Conservation (phyloP, 2,113 vertebrate genomes). For the Cyphomyrus discorhynchus region DNA sequence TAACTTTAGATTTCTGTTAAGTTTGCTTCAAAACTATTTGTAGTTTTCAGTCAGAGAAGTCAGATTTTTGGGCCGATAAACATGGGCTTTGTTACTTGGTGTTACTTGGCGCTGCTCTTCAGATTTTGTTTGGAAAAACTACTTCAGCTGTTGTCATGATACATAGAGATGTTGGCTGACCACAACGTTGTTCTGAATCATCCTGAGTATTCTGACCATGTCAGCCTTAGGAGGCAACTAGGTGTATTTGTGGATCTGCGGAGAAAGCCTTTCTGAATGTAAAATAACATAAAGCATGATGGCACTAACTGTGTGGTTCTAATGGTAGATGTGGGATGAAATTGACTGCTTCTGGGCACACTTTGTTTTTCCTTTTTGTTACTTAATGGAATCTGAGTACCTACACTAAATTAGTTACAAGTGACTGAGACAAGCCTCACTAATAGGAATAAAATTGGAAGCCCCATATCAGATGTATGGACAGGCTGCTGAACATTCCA, state of each 20-base stretch:
- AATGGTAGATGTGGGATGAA: not conserved
- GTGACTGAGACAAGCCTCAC: not conserved
- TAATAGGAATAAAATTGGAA: not conserved
- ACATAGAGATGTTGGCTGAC: not conserved
- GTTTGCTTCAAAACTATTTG: not conserved
- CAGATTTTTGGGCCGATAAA: not conserved
- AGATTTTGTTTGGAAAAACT: not conserved
- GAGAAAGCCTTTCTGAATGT: not conserved
- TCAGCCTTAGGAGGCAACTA: not conserved
- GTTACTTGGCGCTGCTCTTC: not conserved
- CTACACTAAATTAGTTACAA: not conserved
- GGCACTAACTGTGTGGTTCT: not conserved
- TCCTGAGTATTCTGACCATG: not conserved
- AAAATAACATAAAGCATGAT: not conserved
- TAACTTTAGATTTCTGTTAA: not conserved
- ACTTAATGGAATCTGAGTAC: not conserved
- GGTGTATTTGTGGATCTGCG: not conserved
- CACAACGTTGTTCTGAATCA: not conserved
- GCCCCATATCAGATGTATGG: too few species aligned
- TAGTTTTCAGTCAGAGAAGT: not conserved
- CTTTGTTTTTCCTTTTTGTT: not conserved
- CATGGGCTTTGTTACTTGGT: not conserved
- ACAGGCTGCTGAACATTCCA: not conserved
- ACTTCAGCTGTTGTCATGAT: not conserved
- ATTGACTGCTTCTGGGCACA: not conserved